Conservation (phyloP, 64 coral and sea anemone species). For the Catalaphyllia jardinei region DNA sequence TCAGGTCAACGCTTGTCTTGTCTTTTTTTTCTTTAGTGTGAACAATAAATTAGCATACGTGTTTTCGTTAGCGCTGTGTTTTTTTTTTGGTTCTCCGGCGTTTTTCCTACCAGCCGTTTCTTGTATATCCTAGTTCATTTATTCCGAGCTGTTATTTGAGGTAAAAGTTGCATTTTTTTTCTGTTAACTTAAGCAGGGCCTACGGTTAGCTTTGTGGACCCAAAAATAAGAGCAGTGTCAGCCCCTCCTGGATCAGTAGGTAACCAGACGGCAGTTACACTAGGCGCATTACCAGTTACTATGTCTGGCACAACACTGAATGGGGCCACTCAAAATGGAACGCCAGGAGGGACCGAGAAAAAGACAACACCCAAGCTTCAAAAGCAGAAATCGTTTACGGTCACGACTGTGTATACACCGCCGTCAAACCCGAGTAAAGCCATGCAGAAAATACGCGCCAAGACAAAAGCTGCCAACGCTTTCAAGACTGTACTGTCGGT, state of each 20-base stretch:
- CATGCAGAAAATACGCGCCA: constrained; percentile 83
- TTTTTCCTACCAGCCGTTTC: neutral
- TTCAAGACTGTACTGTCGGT: constrained; percentile 82
- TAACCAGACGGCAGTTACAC: constrained; percentile 5
- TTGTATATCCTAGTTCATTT: too few relatives aligned
- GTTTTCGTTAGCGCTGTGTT: too few relatives aligned
- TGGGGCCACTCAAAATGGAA: constrained; percentile 15
- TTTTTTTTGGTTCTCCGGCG: neutral
- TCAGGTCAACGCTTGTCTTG: too few relatives aligned
- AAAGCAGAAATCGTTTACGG: constrained; percentile 85
- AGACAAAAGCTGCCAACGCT: constrained; percentile 74
- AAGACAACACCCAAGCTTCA: constrained; percentile 35
- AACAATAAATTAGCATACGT: too few relatives aligned
- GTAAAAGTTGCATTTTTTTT: neutral
- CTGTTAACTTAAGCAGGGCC: neutral
- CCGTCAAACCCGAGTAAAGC: constrained; percentile 75
- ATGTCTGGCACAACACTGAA: neutral
- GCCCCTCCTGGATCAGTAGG: constrained; percentile 24
- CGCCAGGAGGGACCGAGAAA: constrained; percentile 44
- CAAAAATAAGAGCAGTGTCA: constrained; percentile 43
- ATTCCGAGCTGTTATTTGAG: too few relatives aligned
- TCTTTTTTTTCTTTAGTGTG: too few relatives aligned
- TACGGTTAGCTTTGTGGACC: neutral
- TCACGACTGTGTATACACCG: constrained; percentile 76
- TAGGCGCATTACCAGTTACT: constrained; percentile 1